These are phyloP conservation scores for Eupsittula cactorum DNA, from an alignment of 2,113 vertebrate genomes.

Conservation along the genomic window DNA sequence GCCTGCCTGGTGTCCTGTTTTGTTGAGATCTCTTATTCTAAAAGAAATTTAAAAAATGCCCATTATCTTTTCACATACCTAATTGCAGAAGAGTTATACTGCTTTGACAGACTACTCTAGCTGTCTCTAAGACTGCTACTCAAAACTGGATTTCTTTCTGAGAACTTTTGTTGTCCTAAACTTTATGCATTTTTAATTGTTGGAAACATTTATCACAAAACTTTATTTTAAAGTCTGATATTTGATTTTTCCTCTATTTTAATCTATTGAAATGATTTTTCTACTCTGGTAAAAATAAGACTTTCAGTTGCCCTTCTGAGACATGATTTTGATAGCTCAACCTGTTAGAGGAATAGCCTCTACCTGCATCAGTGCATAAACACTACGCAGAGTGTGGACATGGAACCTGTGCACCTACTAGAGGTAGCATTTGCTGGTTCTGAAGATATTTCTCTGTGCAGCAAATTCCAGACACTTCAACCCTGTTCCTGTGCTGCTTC, in stretches of 20 bases:
- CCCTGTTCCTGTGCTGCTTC: not conserved
- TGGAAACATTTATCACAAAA: not conserved
- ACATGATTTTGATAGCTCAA: not conserved
- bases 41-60: not conserved
- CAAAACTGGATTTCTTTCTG: not conserved
- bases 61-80: not conserved
- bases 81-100: not conserved
- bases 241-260: not conserved
- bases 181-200: not conserved
- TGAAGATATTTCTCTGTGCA: not conserved
- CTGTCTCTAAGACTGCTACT: not conserved
- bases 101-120: not conserved
- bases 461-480: not conserved
- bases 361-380: not conserved
- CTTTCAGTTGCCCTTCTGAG: not conserved
- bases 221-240: not conserved
- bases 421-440: not conserved
- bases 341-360: not conserved
- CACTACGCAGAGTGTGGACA: not conserved
- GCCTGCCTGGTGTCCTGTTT: not conserved
- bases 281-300: not conserved
- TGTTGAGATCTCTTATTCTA: not conserved
- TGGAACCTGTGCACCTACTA: not conserved
- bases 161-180: not conserved
- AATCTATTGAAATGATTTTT: not conserved